A percentile compares a stretch with the other conserved stretches of the same genome.
Conservation (phyloP, 1,140 invertebrate species). For the Calliphora vicina region DNA sequence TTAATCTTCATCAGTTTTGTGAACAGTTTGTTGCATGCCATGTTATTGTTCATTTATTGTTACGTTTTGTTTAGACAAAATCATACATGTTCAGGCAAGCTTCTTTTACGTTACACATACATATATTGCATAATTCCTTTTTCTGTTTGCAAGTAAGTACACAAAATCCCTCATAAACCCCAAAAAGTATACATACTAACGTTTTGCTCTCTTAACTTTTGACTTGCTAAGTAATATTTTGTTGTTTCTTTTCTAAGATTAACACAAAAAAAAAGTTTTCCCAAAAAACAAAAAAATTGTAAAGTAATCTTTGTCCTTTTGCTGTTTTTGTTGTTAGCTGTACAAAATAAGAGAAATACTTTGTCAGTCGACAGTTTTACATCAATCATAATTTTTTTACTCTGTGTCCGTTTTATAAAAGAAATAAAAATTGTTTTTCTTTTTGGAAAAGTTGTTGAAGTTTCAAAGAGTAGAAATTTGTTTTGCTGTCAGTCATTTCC, state of each 20-base stretch:
- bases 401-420: not conserved
- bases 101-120: too few relatives aligned
- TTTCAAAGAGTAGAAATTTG: not conserved
- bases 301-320: too few relatives aligned
- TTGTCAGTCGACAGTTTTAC: constrained; percentile 22
- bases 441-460: not conserved
- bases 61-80: not conserved
- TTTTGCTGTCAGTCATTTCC: not conserved
- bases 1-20: constrained; percentile 21
- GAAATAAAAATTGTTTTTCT: too few relatives aligned
- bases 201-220: constrained; percentile 17
- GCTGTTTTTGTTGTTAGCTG: too few relatives aligned
- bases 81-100: not conserved
- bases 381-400: constrained; percentile 20
- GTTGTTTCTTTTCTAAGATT: not conserved
- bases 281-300: not conserved
- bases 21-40: constrained; percentile 19
- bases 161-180: too few relatives aligned
- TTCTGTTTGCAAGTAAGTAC: not conserved
- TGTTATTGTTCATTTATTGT: not conserved
- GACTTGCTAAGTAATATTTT: constrained; percentile 18
- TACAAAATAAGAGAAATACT: not conserved
- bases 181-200: not conserved
- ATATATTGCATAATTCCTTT: not conserved
- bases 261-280: not conserved